Percentiles rank a stretch among this genome's conserved stretches.
Evolutionary conservation across 2,888 invertebrate genomes (phyloP).

Genomic region (Nasonovia ribisnigri): DNA sequence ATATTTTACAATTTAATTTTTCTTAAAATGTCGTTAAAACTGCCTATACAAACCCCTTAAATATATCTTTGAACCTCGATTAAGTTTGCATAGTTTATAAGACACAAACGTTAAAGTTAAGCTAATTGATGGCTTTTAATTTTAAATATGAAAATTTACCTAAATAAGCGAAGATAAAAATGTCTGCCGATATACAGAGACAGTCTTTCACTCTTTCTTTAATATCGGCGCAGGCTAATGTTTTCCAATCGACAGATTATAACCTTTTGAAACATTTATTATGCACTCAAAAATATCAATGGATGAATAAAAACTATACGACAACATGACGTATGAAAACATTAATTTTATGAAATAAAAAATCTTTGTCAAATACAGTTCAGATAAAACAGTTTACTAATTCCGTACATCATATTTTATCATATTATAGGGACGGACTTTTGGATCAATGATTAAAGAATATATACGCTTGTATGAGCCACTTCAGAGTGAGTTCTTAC

Average conservation of each 20-base stretch:
- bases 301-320: not conserved
- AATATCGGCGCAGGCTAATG: not conserved
- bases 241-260: not conserved
- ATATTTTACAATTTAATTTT: not conserved
- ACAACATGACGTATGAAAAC: not conserved
- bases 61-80: not conserved
- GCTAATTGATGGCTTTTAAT: not conserved
- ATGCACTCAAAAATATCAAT: not conserved
- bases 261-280: not conserved
- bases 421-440: constrained; percentile 80
- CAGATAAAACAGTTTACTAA: not conserved
- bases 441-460: constrained; percentile 80
- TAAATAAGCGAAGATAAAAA: not conserved
- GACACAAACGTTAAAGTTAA: not conserved
- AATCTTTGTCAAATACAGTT: not conserved
- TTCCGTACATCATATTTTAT: not conserved
- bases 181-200: not conserved
- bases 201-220: not conserved
- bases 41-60: not conserved
- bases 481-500: constrained; percentile 78
- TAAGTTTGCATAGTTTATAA: not conserved
- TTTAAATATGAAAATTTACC: not conserved
- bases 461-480: constrained; percentile 76
- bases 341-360: not conserved
- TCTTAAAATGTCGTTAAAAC: not conserved